phyloP scores from a whole-genome alignment of 2,113 vertebrate genomes.

The Nannobrachium achirus region DNA sequence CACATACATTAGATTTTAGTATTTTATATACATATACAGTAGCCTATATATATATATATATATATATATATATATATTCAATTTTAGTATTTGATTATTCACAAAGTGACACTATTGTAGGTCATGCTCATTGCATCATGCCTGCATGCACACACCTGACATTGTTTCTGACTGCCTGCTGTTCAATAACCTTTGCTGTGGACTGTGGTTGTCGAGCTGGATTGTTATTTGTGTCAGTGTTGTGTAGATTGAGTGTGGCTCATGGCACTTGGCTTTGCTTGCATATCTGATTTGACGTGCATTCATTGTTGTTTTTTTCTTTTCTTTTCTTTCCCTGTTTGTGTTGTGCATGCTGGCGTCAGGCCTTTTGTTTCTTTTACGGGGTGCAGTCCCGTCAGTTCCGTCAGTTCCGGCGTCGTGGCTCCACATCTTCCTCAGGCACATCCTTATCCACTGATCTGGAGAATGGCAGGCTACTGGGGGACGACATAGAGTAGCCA shows the following conservation, averaged over 20 bases:
- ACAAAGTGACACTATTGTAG: not conserved
- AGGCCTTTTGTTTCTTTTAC: slow-evolving; percentile 98
- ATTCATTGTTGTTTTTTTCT: slow-evolving; percentile 31
- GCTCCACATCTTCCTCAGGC: slow-evolving; percentile 89
- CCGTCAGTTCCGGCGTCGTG: slow-evolving; percentile 86
- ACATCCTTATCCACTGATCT: slow-evolving; percentile 93
- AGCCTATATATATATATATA: no score
- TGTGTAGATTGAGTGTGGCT: no score
- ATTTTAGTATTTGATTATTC: not conserved
- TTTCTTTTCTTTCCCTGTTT: slow-evolving; percentile 57
- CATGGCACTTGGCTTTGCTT: slow-evolving; percentile 2
- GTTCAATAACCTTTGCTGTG: not conserved
- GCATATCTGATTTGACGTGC: slow-evolving; percentile 23
- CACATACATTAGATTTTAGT: no score
- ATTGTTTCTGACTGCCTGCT: not conserved
- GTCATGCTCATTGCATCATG: not conserved
- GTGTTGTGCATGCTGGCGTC: slow-evolving; percentile 79
- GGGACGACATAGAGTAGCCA: slow-evolving; percentile 82
- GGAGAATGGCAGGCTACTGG: slow-evolving; percentile 93
- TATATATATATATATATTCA: no score
- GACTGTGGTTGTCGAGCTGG: not conserved
- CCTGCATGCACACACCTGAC: not conserved
- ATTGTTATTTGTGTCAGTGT: not conserved
- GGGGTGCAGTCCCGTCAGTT: slow-evolving; percentile 85
- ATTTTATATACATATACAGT: no score